Conservation (phyloP, 1,140 invertebrate species). For the Chrysomallon squamiferum region DNA sequence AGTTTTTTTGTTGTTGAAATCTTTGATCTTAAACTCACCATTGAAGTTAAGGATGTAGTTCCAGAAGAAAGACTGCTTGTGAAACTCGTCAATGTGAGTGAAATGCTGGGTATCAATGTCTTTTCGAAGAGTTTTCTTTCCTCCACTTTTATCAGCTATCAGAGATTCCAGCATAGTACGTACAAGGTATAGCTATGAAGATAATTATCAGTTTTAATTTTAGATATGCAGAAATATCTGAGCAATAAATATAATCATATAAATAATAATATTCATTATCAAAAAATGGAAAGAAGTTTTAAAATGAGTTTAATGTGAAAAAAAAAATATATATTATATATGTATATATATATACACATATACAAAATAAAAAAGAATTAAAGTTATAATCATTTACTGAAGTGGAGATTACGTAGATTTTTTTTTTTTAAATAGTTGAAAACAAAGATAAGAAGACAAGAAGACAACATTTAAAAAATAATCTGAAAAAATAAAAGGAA, state of each 20-base stretch:
- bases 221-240: background rate
- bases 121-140: conserved; percentile 91
- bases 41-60: conserved; percentile 92
- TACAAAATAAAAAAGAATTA: too few relatives aligned
- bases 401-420: too few relatives aligned
- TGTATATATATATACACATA: too few relatives aligned
- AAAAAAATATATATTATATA: too few relatives aligned
- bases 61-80: conserved; percentile 97
- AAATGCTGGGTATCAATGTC: conserved; percentile 94
- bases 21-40: conserved; percentile 70
- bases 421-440: too few relatives aligned
- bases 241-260: background rate
- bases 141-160: conserved; percentile 92
- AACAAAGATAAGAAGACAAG: too few relatives aligned
- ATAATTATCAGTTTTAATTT: too few relatives aligned
- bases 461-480: too few relatives aligned
- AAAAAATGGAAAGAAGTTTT: background rate
- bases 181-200: conserved; percentile 97
- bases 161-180: conserved; percentile 98
- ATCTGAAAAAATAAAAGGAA: too few relatives aligned
- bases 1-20: too few relatives aligned
- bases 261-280: background rate
- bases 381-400: too few relatives aligned
- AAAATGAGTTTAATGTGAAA: too few relatives aligned
- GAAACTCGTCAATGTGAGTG: conserved; percentile 92